A percentile compares a stretch with the other conserved stretches of the same genome.
These are phyloP conservation scores for Myoxocephalus aenaeus DNA, from an alignment of 2,797 vertebrate genomes.

Conservation along the genomic window DNA sequence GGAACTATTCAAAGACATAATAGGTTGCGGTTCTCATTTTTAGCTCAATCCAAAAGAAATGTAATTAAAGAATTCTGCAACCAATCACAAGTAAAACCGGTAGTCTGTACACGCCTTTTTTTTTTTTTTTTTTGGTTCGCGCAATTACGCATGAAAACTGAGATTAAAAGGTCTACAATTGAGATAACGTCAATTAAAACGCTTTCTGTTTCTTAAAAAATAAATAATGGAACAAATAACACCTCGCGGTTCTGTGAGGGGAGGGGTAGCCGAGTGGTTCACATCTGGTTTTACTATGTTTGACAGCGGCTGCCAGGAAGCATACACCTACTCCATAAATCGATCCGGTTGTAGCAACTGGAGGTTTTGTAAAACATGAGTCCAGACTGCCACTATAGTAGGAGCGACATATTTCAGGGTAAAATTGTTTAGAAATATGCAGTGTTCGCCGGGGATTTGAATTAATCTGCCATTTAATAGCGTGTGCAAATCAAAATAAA, in stretches of 20 bases:
- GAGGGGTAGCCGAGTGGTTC: conserved; percentile 11
- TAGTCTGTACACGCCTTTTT: conserved; percentile 29
- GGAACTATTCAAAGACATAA: background rate
- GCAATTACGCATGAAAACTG: conserved; percentile 27
- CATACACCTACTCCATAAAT: conserved; percentile 53
- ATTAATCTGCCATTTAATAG: background rate
- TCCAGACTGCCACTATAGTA: background rate
- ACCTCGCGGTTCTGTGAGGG: background rate
- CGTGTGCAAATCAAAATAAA: background rate
- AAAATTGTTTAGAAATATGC: background rate
- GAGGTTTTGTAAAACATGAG: conserved; percentile 15
- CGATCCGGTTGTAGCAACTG: conserved; percentile 36
- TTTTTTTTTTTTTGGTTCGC: background rate
- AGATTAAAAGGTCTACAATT: background rate
- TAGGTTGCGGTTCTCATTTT: background rate
- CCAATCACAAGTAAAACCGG: conserved; percentile 22
- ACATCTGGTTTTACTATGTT: conserved; percentile 60
- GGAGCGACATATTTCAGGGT: background rate
- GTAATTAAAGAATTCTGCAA: background rate
- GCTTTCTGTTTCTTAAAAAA: background rate
- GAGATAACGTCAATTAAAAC: background rate
- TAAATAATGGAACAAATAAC: background rate
- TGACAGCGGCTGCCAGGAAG: conserved; percentile 53
- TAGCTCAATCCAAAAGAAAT: background rate
- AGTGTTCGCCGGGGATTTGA: background rate